Evolutionary conservation across 1,140 invertebrate genomes (phyloP), one percentile per base, ranked within the genome.

Genomic region (Bathynomus jamesi): DNA sequence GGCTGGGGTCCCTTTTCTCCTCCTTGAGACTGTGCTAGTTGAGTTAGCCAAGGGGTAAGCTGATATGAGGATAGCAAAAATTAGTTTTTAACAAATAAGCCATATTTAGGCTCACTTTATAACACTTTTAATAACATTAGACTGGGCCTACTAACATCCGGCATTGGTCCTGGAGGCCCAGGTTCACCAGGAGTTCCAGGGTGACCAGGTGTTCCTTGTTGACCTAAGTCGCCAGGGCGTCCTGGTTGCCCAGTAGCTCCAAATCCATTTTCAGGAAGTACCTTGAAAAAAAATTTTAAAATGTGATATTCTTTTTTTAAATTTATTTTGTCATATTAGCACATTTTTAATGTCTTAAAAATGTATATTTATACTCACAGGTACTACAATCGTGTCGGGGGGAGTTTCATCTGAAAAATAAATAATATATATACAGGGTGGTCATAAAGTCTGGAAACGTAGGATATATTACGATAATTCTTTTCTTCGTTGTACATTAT

Each of bases 1-100:
- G 82, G 82, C 76, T 89, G 88, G 2, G 89, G 89, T 21, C 90
- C 91, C 82, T 93, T 93, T 77, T 92, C 90, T 7, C 87, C 85
- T 61, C 87, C 85, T 79, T 88, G 86, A 13, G 88, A 86, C 28
- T 86, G 78, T 7, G 86, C 85, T 27, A 90, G 80, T 83, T 89
- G 88, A 77, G 87, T 84, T 76, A 89, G 86, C 79, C 88, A 90
- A 28, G 84, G 74, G 2, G 86, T 83, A 13, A 87, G 76, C 75
- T 76, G 66, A n/a, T n/a, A n/a, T n/a, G n/a, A n/a, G n/a, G n/a
- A n/a, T n/a, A n/a, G n/a, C n/a, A n/a, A n/a, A n/a, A n/a, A n/a
- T n/a, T n/a, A n/a, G n/a, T n/a, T n/a, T n/a, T n/a, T n/a, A n/a
- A n/a, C n/a, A n/a, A n/a, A n/a, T n/a, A n/a, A n/a, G n/a, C n/a